A percentile compares a stretch with the other conserved stretches of the same genome.
Evolutionary conservation across 92 coral and sea anemone species (phyloP).

Genomic region (Porites cylindrica): DNA sequence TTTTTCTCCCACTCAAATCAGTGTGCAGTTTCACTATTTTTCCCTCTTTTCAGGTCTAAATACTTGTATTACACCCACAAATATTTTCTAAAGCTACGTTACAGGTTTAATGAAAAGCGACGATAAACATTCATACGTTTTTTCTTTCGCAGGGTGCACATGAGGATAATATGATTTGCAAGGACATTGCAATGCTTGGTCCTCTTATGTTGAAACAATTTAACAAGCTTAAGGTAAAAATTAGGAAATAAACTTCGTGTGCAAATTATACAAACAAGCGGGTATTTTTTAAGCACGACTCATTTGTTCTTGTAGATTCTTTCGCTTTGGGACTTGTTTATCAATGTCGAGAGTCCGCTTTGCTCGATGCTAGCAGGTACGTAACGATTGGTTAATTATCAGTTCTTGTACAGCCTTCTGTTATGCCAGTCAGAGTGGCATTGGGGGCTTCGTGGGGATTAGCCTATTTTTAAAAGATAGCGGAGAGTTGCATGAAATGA

Average conservation of each 20-base stretch:
- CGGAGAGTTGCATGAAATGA: too few relatives aligned
- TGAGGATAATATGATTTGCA: slow-evolving; percentile 53
- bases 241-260: not conserved
- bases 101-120: too few relatives aligned
- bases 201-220: slow-evolving; percentile 65
- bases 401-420: too few relatives aligned
- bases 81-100: too few relatives aligned
- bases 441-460: too few relatives aligned
- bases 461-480: too few relatives aligned
- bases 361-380: slow-evolving; percentile 92
- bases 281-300: not conserved
- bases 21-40: too few relatives aligned
- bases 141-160: slow-evolving; percentile 36
- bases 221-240: slow-evolving; percentile 70
- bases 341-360: slow-evolving; percentile 82
- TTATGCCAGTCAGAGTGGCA: too few relatives aligned
- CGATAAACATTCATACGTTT: not conserved
- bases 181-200: slow-evolving; percentile 74
- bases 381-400: not conserved
- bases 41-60: too few relatives aligned
- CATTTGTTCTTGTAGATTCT: slow-evolving; percentile 51
- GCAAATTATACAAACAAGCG: not conserved
- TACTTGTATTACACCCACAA: too few relatives aligned
- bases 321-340: slow-evolving; percentile 85
- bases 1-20: too few relatives aligned